These are phyloP conservation scores for Falco punctatus DNA, from an alignment of 2,113 vertebrate species.

Conservation along the genomic window DNA sequence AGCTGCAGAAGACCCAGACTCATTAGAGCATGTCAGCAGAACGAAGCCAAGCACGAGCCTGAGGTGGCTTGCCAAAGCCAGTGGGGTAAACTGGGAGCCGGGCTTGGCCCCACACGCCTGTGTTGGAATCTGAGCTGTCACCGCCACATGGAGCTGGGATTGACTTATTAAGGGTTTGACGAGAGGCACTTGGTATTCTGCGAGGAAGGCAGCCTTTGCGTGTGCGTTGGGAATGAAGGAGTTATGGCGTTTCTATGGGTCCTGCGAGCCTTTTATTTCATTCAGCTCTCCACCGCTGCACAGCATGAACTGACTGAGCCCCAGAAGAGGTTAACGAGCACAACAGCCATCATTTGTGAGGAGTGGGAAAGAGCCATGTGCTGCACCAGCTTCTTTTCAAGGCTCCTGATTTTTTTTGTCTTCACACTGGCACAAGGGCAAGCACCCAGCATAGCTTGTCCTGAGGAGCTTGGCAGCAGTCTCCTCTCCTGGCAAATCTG, in stretches of 20 bases:
- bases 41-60: neutral
- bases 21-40: fast-evolving
- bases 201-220: neutral
- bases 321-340: conserved; percentile 88
- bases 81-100: neutral
- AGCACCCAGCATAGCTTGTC: conserved; percentile 72
- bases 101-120: neutral
- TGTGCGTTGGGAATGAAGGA: conserved; percentile 58
- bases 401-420: conserved; percentile 66
- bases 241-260: conserved; percentile 63
- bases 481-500: conserved; percentile 42
- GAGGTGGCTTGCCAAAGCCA: neutral
- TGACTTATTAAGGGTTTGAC: conserved; percentile 41
- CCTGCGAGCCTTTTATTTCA: conserved; percentile 76
- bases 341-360: conserved; percentile 91
- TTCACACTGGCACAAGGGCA: conserved; percentile 72
- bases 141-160: conserved; percentile 74
- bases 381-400: conserved; percentile 78
- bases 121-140: conserved; percentile 85
- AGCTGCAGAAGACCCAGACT: neutral
- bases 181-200: conserved; percentile 41
- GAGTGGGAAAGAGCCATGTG: conserved; percentile 99
- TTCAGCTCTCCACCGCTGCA: conserved; percentile 76
- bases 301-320: conserved; percentile 83
- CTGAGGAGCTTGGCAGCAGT: conserved; percentile 59